phyloP scores from a whole-genome alignment of 2,797 vertebrate species.

The Thaleichthys pacificus region DNA sequence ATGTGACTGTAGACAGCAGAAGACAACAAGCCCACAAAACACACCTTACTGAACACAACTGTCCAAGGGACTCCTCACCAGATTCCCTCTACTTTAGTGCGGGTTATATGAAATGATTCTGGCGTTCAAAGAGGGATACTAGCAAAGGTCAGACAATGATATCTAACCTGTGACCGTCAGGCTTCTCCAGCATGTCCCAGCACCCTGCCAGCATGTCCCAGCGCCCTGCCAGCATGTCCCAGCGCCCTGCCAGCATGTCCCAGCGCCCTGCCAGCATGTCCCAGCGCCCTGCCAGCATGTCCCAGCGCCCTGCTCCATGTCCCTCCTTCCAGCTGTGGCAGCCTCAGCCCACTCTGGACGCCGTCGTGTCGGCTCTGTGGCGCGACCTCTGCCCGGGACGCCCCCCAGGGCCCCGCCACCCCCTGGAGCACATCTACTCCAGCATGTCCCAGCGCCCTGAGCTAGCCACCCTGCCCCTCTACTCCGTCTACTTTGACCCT shows the following conservation, averaged over 20 bases:
- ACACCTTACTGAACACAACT: too few relatives aligned
- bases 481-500: slow-evolving; percentile 51
- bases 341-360: slow-evolving; percentile 26
- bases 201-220: not conserved
- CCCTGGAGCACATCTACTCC: slow-evolving; percentile 30
- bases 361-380: slow-evolving; percentile 43
- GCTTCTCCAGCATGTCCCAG: too few relatives aligned
- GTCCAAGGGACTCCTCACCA: too few relatives aligned
- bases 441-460: slow-evolving; percentile 23
- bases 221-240: not conserved
- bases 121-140: too few relatives aligned
- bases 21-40: too few relatives aligned
- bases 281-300: not conserved
- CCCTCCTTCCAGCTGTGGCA: slow-evolving; percentile 22
- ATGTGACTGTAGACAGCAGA: too few relatives aligned
- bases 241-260: not conserved
- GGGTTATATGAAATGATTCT: too few relatives aligned
- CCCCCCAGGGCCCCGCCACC: slow-evolving; percentile 24
- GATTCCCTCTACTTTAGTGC: too few relatives aligned
- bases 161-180: not conserved
- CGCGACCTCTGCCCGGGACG: not conserved
- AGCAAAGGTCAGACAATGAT: not conserved
- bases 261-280: too few relatives aligned
- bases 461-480: slow-evolving; percentile 21
- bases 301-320: slow-evolving; percentile 11